A percentile compares a stretch with the other conserved stretches of the same genome.
Evolutionary conservation across 1,140 invertebrate genomes (phyloP).

Genomic region (Riptortus pedestris): DNA sequence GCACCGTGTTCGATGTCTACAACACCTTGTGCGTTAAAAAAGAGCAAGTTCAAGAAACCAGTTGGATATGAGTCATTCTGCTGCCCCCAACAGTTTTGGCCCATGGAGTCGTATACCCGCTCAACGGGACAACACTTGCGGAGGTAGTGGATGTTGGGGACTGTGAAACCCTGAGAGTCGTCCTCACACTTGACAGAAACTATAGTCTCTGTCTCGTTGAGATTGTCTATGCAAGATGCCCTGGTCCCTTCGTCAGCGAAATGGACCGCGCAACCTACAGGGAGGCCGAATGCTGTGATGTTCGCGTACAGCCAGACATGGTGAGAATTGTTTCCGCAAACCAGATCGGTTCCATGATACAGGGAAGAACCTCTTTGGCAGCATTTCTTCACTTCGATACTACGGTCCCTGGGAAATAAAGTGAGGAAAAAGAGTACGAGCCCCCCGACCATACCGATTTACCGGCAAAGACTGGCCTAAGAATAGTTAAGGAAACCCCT

Average conservation of each 20-base stretch:
- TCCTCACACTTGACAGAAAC: constrained; percentile 18
- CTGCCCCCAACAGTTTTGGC: constrained; percentile 23
- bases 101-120: constrained; percentile 21
- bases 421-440: no score
- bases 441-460: no score
- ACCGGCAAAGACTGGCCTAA: no score
- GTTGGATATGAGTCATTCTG: neutral
- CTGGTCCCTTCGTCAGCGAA: neutral
- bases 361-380: constrained; percentile 25
- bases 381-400: no score
- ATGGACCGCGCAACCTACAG: neutral
- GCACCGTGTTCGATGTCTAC: constrained; percentile 24
- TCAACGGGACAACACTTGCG: constrained; percentile 27
- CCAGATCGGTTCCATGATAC: constrained; percentile 4
- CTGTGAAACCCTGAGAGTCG: constrained; percentile 9
- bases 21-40: constrained; percentile 9
- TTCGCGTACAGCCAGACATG: constrained; percentile 22
- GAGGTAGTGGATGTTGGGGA: constrained; percentile 24
- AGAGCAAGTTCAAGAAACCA: constrained; percentile 23
- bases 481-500: no score
- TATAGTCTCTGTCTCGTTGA: neutral
- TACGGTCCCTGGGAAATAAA: no score
- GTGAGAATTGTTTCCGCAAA: constrained; percentile 2
- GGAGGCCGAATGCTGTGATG: constrained; percentile 2
- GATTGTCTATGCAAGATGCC: constrained; percentile 24